Evolutionary conservation across 1,140 invertebrate genomes (phyloP), one percentile per base, ranked within the genome.

Genomic region (Phymorhynchus buccinoides): DNA sequence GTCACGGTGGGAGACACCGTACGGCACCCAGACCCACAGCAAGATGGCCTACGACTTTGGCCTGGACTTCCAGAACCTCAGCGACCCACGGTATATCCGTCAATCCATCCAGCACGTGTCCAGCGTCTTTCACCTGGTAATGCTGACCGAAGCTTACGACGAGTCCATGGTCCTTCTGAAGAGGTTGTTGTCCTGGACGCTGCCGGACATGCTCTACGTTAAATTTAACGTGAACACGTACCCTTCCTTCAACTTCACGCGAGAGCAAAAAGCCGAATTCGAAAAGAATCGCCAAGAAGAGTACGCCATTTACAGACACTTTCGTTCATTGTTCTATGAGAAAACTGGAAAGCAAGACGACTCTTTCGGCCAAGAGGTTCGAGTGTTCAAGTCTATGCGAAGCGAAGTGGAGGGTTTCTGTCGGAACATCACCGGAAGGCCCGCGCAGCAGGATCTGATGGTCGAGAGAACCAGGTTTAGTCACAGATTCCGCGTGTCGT

Each of bases 21-120:
- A 18, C 27, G 12, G 44, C 27, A 87, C 87, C 4, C 87, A 87
- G 62, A 84, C 87, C 27, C 86, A 87, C 30, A 89, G 88, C 62
- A 84, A 84, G 81, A 87, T 89, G 86, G 73, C 86, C 0, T 81
- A 86, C 62, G 88, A 90, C 62, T 88, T 89, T 37, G 88, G 88
- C 14, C 85, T 89, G 68, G 85, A 87, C 1, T 22, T 32, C 35
- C 82, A 30, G 1, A 32, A 1, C 0, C 30, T 42, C 66, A 48
- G 78, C 18, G 86, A 80, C 27, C 71, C 48, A n/a, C 27, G 9
- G 1, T 42, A 85, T 9, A 78, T 27, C 0, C 18, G 18, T 27
- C 14, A 44, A 22, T 52, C 37, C 71, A 73, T 73, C 42, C 22
- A 66, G 14, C 30, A 80, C 3, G n/a, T 87, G 37, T 81, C 83